Evolutionary conservation across 1,140 invertebrate genomes (phyloP).

Genomic region (Drosophila parabipectinata): DNA sequence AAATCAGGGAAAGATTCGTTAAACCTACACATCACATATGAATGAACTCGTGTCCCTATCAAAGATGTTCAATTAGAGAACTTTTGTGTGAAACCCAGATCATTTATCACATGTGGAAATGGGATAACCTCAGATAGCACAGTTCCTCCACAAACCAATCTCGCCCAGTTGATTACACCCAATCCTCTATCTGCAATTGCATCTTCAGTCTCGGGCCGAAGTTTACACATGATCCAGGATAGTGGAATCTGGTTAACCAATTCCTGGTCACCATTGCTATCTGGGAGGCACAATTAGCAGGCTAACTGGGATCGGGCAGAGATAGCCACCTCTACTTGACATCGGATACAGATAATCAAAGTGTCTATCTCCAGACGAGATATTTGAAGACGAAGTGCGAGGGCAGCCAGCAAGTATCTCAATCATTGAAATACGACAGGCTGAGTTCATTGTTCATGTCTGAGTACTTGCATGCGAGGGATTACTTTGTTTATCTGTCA

Average conservation of each 20-base stretch:
- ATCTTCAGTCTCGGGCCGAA: conserved; percentile 34
- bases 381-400: conserved; percentile 13
- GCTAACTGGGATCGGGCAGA: conserved; percentile 16
- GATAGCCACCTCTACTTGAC: conserved; percentile 34
- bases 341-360: conserved; percentile 43
- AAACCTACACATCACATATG: conserved; percentile 5
- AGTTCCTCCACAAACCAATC: conserved; percentile 34
- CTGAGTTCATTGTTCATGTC: conserved; percentile 18
- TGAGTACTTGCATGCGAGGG: conserved; percentile 19
- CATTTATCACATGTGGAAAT: conserved; percentile 38
- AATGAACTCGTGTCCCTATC: conserved; percentile 21
- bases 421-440: conserved; percentile 32
- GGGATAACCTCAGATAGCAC: conserved; percentile 15
- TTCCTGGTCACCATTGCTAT: conserved; percentile 42
- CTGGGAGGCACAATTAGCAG: conserved; percentile 24
- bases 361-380: conserved; percentile 36
- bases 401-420: conserved; percentile 27
- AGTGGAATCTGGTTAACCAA: conserved; percentile 65
- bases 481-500: conserved; percentile 40
- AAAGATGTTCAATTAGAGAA: conserved; percentile 15
- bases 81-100: conserved; percentile 19
- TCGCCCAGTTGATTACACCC: conserved; percentile 17
- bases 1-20: neutral
- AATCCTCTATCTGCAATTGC: neutral
- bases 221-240: conserved; percentile 63